Conservation (phyloP, 1,140 invertebrate genomes). For the Brachionus koreanus region DNA sequence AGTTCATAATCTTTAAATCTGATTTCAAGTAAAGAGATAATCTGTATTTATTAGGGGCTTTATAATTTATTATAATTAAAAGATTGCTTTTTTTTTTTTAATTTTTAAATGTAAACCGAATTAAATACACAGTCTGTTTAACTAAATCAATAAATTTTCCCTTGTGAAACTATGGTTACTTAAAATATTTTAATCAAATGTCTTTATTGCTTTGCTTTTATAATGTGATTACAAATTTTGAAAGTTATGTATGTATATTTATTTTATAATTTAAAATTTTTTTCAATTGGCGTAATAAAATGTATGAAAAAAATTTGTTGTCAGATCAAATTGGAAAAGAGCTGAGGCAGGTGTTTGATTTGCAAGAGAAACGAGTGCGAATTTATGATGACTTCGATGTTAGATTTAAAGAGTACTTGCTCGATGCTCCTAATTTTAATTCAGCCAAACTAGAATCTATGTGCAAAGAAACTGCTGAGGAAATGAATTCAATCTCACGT, state of each 20-base stretch:
- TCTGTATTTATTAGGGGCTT: background rate
- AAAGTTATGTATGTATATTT: background rate
- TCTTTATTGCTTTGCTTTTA: background rate
- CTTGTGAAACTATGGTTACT: background rate
- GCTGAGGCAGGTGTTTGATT: background rate
- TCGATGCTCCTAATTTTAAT: conserved; percentile 30
- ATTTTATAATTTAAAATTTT: background rate
- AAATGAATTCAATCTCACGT: conserved; percentile 19
- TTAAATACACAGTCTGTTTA: background rate
- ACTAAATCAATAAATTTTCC: background rate
- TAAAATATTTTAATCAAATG: background rate
- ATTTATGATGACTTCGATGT: conserved; percentile 14
- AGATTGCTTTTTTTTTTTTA: background rate
- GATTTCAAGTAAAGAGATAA: background rate
- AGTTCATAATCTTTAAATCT: too few relatives aligned
- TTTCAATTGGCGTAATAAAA: conserved; percentile 1
- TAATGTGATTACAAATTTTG: background rate
- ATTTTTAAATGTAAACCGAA: background rate
- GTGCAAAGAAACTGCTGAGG: background rate
- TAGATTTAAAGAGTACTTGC: conserved; percentile 33
- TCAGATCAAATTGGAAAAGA: background rate
- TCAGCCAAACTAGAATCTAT: background rate
- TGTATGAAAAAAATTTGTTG: background rate
- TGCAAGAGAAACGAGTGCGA: conserved; percentile 24
- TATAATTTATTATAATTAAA: background rate